Base-by-base conservation (phyloP, 2,797 vertebrate genomes). In the Galago senegalensis region DNA sequence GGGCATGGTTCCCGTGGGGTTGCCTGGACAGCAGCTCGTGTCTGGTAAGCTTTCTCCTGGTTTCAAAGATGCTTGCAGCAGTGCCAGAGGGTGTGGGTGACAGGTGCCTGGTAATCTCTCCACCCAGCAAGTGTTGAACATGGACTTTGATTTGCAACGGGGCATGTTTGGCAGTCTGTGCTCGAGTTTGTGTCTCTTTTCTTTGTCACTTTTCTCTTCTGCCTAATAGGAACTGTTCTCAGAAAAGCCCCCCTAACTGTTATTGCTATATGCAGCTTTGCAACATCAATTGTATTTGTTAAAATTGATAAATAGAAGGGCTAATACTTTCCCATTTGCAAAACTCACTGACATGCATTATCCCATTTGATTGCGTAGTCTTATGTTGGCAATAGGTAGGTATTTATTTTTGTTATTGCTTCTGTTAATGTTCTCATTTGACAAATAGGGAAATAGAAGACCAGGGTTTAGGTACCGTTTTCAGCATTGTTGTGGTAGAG, bases 1-100 rank as follows among this genome's bases (percentile, higher is more conserved):
- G 97, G 99, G 99, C 94, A 99, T 99, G 98, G 97, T 99, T 96
- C 99, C 99, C 3, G 99, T 99, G 98, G 99, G 99, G 92, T 97
- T 99, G 98, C 98, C 98, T 20, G 99, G 99, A 95, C 99, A 99
- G 98, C 99, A 99, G 97, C 98, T 99, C 76, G 98, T 99, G 73
- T 99, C 99, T 98, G 99, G 99, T 99, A 99, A 98, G 97, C 82
- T 49, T 91, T 95, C 91, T 95, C 46, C 53, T 21, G 84, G 80
- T 56, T 63, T 93, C 5, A 13, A 73, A 92, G 81, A 88, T 27
- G 53, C 4, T 8, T 31, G 75, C 6, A 10, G 69, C 58, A 2
- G 1, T 49, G 67, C 93, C 63, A n/a, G 12, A 31, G 46, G 77
- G 81, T 56, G 10, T 67, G 69, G 96, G 87, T 53, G 67, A 91